These are phyloP conservation scores for Mayetiola destructor DNA, from an alignment of 2,888 invertebrate genomes.

Conservation along the genomic window DNA sequence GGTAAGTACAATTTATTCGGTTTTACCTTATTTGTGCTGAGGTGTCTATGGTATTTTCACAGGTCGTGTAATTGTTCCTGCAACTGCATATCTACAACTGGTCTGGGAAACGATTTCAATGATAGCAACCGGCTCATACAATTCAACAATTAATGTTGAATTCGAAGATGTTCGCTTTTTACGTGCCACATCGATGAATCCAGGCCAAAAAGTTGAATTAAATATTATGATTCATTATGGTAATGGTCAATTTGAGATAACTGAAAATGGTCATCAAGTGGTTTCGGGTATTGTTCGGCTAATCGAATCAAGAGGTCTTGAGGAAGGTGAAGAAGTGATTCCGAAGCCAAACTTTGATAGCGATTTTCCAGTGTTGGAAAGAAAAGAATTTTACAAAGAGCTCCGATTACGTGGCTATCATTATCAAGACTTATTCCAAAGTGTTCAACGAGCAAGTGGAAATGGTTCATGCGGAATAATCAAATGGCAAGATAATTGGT, in stretches of 20 bases:
- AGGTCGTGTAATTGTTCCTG: slow-evolving; percentile 67
- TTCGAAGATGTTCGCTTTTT: slow-evolving; percentile 75
- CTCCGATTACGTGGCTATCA: slow-evolving; percentile 56
- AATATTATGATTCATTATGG: slow-evolving; percentile 45
- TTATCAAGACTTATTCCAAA: slow-evolving; percentile 33
- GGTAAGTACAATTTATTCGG: slow-evolving; percentile 63
- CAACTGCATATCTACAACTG: slow-evolving; percentile 63
- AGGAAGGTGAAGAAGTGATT: slow-evolving; percentile 39
- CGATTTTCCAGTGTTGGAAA: slow-evolving; percentile 16
- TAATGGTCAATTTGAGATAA: slow-evolving; percentile 47
- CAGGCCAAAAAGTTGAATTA: slow-evolving; percentile 41
- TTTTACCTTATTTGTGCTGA: slow-evolving; percentile 51
- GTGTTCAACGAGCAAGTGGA: slow-evolving; percentile 26
- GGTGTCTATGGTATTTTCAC: slow-evolving; percentile 23
- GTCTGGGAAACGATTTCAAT: slow-evolving; percentile 68
- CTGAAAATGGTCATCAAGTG: slow-evolving; percentile 52
- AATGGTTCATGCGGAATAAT: slow-evolving; percentile 27
- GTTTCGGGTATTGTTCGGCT: slow-evolving; percentile 56
- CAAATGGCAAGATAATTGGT: slow-evolving; percentile 42
- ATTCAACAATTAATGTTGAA: slow-evolving; percentile 59
- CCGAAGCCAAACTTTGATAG: slow-evolving; percentile 15
- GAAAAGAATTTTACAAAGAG: slow-evolving; percentile 56
- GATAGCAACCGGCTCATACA: slow-evolving; percentile 45
- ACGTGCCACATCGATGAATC: slow-evolving; percentile 65
- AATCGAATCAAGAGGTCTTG: no score